phyloP scores from a whole-genome alignment of 1,140 invertebrate species.

The Pseudomyrmex gracilis region DNA sequence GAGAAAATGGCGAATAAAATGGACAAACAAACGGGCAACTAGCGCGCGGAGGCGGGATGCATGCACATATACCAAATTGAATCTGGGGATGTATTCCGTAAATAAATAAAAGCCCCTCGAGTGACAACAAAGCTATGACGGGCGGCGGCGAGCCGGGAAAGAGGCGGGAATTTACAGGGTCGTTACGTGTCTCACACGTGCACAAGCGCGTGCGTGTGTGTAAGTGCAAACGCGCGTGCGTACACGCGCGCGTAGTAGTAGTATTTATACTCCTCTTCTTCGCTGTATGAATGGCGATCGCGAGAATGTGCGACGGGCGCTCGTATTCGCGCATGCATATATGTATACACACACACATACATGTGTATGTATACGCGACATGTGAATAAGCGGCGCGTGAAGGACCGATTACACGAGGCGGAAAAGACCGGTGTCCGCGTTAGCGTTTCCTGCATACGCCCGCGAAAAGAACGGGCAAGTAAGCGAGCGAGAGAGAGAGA shows the following conservation, averaged over 20 bases:
- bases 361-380: constrained; percentile 30
- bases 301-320: constrained; percentile 67
- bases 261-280: constrained; percentile 74
- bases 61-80: constrained; percentile 71
- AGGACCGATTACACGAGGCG: constrained; percentile 73
- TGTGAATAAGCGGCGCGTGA: constrained; percentile 74
- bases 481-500: not conserved
- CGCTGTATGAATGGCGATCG: constrained; percentile 76
- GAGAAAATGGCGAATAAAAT: constrained; percentile 60
- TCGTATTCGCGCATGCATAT: constrained; percentile 63
- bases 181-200: constrained; percentile 51
- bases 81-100: constrained; percentile 78
- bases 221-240: not conserved
- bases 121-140: constrained; percentile 41
- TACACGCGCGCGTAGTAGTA: constrained; percentile 53
- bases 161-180: constrained; percentile 60
- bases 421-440: constrained; percentile 26
- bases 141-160: not conserved
- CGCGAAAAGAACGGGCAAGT: not conserved
- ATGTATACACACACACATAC: too few species aligned
- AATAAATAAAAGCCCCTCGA: constrained; percentile 79
- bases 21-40: constrained; percentile 58
- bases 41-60: constrained; percentile 37
- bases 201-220: not conserved
- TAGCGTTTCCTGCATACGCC: constrained; percentile 2